Evolutionary conservation across 2,888 invertebrate genomes (phyloP), one percentile per base, ranked within the genome.

Genomic region (Drosophila mulleri): DNA sequence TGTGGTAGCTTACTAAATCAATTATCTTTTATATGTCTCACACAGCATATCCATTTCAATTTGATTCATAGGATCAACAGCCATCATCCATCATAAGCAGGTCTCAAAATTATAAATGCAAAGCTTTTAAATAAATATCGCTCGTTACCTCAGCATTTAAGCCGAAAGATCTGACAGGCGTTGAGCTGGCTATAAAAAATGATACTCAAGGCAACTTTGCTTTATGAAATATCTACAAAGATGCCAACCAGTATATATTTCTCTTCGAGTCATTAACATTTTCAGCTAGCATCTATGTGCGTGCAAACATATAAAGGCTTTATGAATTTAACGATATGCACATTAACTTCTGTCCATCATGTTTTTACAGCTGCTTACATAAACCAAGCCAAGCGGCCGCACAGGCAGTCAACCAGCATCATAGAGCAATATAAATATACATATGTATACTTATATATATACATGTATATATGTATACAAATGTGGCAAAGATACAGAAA

Each of bases 361-460:
- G 52, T 63, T 78, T 76, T 76, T 65, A 67, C 72, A 76, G 80
- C 70, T 74, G 64, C 64, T 72, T 57, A 29, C 39, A 72, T 59
- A 64, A 50, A 48, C 50, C 37, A 37, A 60, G n/a, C 18, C 18
- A 23, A 23, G 20, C 47, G 56, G 23, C 39, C 32, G 9, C 9
- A 3, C 32, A 32, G 32, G 32, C 32, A 32, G 32, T 32, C 47
- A 59, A 23, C 39, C 52, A 71, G 50, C 62, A 63, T 41, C 52
- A 37, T 35, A 11, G 42, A 47, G 48, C 47, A 18, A n/a, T 32
- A 41, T 29, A 60, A 37, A 61, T 39, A 41, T 9, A 44, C 2
- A 20, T n/a, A 26, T 3, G 4, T 23, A 60, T 41, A 60, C 29
- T 18, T 11, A 44, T 6, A 26, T 11, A 44, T 6, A 23, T n/a